Evolutionary conservation across 2,888 invertebrate genomes (phyloP).

Genomic region (Amblyjoppa fuscipennis): DNA sequence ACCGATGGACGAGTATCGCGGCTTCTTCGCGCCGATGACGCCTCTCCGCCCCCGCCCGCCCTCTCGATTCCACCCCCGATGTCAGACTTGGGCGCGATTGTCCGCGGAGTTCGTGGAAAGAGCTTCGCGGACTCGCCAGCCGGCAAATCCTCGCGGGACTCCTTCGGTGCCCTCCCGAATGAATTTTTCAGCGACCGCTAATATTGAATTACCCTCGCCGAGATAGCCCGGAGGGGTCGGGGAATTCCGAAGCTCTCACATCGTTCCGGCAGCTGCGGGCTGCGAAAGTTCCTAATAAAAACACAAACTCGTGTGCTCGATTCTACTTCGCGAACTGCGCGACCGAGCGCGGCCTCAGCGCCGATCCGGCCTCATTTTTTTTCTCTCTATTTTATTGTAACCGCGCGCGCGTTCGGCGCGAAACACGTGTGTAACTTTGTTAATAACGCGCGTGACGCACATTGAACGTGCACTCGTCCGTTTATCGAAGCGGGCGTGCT

Average conservation of each 20-base stretch:
- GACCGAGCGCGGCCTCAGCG: conserved; percentile 2
- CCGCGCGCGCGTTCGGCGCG: background rate
- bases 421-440: conserved; percentile 30
- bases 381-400: background rate
- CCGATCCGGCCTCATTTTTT: conserved; percentile 24
- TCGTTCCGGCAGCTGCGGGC: background rate
- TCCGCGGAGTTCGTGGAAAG: background rate
- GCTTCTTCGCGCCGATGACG: conserved; percentile 16
- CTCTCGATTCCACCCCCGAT: no score
- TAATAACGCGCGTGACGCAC: conserved; percentile 53
- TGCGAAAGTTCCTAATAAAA: background rate
- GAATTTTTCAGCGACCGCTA: conserved; percentile 62
- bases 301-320: background rate
- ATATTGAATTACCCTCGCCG: conserved; percentile 53
- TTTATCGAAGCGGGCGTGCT: conserved; percentile 33
- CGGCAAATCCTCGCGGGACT: no score
- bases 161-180: background rate
- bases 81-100: no score
- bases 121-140: background rate
- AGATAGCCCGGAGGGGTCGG: background rate
- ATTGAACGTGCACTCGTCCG: conserved; percentile 30
- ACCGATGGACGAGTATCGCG: conserved; percentile 2
- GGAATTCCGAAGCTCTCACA: background rate
- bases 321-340: conserved; percentile 2
- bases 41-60: background rate